Evolutionary conservation across 2,888 invertebrate species (phyloP).

Genomic region (Himalopsyche anomala): DNA sequence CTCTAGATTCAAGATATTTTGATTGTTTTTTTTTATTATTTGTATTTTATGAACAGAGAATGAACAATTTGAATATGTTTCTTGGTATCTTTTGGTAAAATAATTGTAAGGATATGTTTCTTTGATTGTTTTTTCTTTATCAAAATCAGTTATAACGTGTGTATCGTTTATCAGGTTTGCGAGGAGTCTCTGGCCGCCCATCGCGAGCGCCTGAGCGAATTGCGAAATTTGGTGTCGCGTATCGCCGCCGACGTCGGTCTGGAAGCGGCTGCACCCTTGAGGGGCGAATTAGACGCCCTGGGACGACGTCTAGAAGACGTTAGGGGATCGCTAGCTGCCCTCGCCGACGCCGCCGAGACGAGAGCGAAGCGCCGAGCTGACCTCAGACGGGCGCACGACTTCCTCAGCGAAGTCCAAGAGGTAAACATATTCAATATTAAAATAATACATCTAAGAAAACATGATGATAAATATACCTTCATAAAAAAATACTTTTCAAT

Average conservation of each 20-base stretch:
- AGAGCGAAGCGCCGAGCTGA: conserved; percentile 79
- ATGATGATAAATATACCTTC: conserved; percentile 28
- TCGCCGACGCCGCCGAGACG: conserved; percentile 87
- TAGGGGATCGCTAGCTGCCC: conserved; percentile 82
- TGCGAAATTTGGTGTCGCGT: conserved; percentile 85
- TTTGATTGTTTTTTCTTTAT: no score
- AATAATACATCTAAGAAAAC: conserved; percentile 62
- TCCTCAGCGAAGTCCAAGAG: conserved; percentile 85
- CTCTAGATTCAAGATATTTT: no score
- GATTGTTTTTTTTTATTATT: no score
- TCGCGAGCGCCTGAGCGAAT: conserved; percentile 81
- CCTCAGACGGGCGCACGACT: conserved; percentile 81
- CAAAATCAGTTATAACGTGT: no score
- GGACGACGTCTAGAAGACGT: conserved; percentile 86
- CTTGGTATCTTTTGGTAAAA: no score
- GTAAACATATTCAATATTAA: conserved; percentile 70
- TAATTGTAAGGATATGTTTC: no score
- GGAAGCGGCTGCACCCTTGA: conserved; percentile 82
- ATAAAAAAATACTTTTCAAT: no score
- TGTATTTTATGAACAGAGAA: no score
- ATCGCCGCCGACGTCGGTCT: conserved; percentile 88
- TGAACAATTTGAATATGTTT: no score
- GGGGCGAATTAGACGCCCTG: conserved; percentile 86
- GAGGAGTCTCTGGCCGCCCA: conserved; percentile 85
- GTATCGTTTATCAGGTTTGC: conserved; percentile 79